phyloP scores from a whole-genome alignment of 2,113 vertebrate genomes.

The Todiramphus chloris region DNA sequence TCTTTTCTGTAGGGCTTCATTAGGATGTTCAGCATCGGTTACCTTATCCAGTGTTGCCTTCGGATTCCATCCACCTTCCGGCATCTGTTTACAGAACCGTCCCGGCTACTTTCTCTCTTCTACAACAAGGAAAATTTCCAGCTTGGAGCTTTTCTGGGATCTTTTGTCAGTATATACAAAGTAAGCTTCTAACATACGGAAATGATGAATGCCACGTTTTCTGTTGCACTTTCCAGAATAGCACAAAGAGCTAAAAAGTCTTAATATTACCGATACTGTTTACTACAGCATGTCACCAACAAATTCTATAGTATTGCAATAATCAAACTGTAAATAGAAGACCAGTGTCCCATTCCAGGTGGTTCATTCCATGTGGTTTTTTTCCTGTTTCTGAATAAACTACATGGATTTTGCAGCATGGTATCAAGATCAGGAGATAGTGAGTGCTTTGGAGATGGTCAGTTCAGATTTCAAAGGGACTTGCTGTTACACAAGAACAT shows the following conservation, averaged over 20 bases:
- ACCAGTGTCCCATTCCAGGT: neutral
- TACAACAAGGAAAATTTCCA: constrained; percentile 99
- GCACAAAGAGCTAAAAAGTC: neutral
- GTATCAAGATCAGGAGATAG: neutral
- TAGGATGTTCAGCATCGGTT: constrained; percentile 97
- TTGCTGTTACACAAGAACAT: neutral
- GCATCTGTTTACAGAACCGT: constrained; percentile 92
- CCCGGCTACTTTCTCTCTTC: constrained; percentile 89
- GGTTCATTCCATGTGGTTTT: too few species aligned
- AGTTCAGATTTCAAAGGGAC: neutral
- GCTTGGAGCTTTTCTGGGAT: constrained; percentile 94
- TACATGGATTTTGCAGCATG: neutral
- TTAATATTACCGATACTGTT: neutral
- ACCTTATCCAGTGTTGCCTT: constrained; percentile 97
- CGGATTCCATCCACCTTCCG: constrained; percentile 93
- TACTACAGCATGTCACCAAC: neutral
- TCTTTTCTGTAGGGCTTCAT: constrained; percentile 86
- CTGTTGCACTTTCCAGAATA: neutral
- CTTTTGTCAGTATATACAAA: constrained; percentile 99
- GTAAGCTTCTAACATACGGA: constrained; percentile 70
- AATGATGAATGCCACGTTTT: neutral
- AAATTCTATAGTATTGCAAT: neutral
- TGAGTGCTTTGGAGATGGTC: neutral
- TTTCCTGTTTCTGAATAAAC: neutral
- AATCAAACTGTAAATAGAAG: neutral